A percentile compares a stretch with the other conserved stretches of the same genome.
Evolutionary conservation across 2,797 vertebrate species (phyloP).

Genomic region (Heliangelus exortis): DNA sequence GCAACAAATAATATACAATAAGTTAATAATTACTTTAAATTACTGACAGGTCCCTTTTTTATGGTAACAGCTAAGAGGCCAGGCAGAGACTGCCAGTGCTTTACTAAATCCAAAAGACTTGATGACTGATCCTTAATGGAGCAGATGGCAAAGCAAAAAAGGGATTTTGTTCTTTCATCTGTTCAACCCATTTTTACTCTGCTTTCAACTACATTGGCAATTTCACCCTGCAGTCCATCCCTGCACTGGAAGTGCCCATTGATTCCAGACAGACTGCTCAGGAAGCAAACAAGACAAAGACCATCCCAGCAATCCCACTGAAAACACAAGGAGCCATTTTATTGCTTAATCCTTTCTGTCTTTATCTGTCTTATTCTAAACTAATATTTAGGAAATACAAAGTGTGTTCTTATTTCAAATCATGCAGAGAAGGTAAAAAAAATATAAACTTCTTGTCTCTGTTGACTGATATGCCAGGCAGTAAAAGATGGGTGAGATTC

Average conservation of each 20-base stretch:
- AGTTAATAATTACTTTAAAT: neutral
- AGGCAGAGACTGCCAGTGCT: neutral
- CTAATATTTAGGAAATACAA: neutral
- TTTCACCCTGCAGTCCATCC: neutral
- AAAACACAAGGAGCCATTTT: neutral
- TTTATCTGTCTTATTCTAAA: neutral
- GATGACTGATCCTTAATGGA: conserved; percentile 2
- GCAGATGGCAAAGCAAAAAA: conserved; percentile 42
- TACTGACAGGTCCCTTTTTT: neutral
- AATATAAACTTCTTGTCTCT: neutral
- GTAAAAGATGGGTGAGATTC: neutral
- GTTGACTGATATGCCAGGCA: neutral
- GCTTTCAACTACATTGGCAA: neutral
- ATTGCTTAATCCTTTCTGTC: neutral
- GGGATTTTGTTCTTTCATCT: conserved; percentile 35
- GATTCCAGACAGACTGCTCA: neutral
- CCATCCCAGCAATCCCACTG: neutral
- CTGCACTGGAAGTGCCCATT: neutral
- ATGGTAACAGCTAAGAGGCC: neutral
- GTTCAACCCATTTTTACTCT: neutral
- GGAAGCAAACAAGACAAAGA: neutral
- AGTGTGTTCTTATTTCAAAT: neutral
- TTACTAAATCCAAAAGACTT: conserved; percentile 9
- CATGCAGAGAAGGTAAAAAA: neutral
- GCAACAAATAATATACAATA: neutral